Evolutionary conservation across 23 tunicate species (phyloP), one percentile per base, ranked within the genome.

Genomic region (Styela clava): DNA sequence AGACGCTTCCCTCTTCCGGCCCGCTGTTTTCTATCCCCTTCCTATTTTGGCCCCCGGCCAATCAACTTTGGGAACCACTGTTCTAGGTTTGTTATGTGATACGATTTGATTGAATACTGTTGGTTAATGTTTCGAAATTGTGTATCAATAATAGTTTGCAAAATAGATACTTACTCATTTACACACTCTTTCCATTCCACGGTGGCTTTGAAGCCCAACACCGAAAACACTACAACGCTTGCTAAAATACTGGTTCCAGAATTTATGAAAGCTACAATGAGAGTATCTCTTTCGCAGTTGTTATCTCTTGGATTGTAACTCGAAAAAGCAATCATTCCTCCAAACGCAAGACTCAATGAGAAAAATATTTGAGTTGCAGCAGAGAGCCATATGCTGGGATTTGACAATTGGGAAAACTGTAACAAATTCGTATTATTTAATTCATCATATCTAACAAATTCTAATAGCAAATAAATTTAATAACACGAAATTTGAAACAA

Each of bases 311-410:
- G 87, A 56, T 96, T 91, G 69, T 91, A 91, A 74, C 99, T 96
- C 5, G 99, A 84, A 73, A 96, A 96, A 18, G 99, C 99, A 56
- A 96, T 85, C 93, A 96, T 96, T 30, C 99, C 99, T 12, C 99
- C 99, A 81, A 90, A 96, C 2, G 91, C 96, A 16, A 96, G 62
- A 70, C 94, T 87, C 74, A 96, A 35, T 12, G 99, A 96, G 73
- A 96, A 96, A 63, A 96, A 96, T 5, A 96, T 96, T 85, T 96
- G 99, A 12, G 97, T 91, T 3, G 99, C 84, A 22, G 99, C 99
- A 3, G 96, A 78, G 20, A 96, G 78, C 99, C 99, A 96, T 34
- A 91, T 87, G 35, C 84, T 91, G 1, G 99, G 94, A 78, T 96
- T 90, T 2, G 86, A 52, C 52, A 93, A 64, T 52, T 79, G 20